Percentiles rank a stretch among this genome's conserved stretches.
phyloP scores from a whole-genome alignment of 2,113 vertebrate genomes.

The Peromyscus leucopus region DNA sequence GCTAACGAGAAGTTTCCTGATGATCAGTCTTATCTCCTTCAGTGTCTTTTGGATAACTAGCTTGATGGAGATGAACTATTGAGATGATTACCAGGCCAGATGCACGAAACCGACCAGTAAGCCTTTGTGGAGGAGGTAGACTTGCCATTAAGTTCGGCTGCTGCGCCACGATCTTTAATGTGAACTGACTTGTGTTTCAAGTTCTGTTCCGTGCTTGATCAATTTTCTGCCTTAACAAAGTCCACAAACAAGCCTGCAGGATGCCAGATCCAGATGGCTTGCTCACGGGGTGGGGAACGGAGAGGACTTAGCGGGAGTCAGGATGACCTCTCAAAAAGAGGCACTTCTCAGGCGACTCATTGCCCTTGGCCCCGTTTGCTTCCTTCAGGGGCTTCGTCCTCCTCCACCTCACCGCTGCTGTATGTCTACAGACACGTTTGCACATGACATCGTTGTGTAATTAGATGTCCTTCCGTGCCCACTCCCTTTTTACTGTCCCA shows the following conservation, averaged over 20 bases:
- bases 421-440: neutral
- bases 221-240: neutral
- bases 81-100: neutral
- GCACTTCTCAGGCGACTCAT: neutral
- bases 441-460: neutral
- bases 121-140: neutral
- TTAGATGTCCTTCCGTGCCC: neutral
- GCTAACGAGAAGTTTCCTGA: neutral
- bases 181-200: neutral
- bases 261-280: too few relatives aligned
- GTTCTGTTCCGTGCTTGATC: neutral
- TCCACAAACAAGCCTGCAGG: neutral
- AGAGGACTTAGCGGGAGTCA: neutral
- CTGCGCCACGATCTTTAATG: neutral
- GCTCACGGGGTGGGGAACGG: neutral
- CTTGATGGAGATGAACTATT: neutral
- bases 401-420: neutral
- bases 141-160: neutral
- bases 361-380: neutral
- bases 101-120: fast-evolving
- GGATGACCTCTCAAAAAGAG: neutral
- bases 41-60: neutral
- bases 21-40: neutral
- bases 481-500: neutral
- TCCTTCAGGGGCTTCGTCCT: neutral